Base-by-base conservation (phyloP, 2,113 vertebrate species). In the Nannospalax galili region DNA sequence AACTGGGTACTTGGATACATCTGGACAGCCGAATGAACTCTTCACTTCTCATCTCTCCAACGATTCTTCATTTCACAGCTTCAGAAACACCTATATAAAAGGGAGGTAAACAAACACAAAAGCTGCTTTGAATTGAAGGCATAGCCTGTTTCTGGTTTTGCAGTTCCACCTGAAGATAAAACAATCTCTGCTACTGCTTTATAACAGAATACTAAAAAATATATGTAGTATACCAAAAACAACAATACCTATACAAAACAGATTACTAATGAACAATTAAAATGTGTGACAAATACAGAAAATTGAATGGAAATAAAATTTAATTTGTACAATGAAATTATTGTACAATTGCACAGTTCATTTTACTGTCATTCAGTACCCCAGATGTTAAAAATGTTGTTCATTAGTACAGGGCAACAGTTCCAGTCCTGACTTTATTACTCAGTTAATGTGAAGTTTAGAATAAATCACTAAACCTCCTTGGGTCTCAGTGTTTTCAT, bases 11-110 rank as follows among this genome's bases (percentile, higher is more conserved):
- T 96, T 97, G 97, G 96, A 96, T 96, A 97, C 97, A 97, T 95
- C 96, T 97, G 97, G 96, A 97, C 96, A 97, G 79, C 97, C 37
- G 96, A 97, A 97, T 97, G 96, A 97, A 97, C 94, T 72, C 91
- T 95, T 97, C 94, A 95, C 96, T 96, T 60, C 58, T 95, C 96
- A 28, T 89, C 35, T 92, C 48, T 95, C 72, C 65, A 82, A 70
- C 3, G 79, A 26, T 19, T 90, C 91, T 96, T 96, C 67, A 8
- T 88, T 75, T 93, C 24, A 48, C n/a, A 72, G 85, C 73, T 94
- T 85, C 91, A 88, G 73, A 75, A 92, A 86, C 37, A 95, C 92
- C 96, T 97, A 74, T 40, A 82, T 28, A 86, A 79, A 65, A 19
- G 37, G 64, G 42, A 91, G 40, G 92, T 10, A 93, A 95, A 82